Percentiles rank a stretch among this genome's conserved stretches.
Evolutionary conservation across 2,797 vertebrate genomes (phyloP).

Genomic region (Acipenser oxyrinchus): DNA sequence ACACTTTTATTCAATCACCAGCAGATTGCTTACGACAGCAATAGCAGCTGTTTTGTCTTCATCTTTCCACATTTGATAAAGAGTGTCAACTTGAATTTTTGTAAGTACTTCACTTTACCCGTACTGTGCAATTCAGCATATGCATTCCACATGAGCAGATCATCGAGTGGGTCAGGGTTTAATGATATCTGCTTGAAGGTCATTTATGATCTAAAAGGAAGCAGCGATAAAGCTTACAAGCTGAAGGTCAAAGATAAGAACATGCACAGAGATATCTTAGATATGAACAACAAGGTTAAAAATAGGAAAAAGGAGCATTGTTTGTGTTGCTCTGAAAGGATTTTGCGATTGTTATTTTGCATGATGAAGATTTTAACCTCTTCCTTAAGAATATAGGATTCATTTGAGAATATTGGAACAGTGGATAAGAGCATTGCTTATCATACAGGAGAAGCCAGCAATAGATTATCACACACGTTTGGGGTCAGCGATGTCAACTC

Average conservation of each 20-base stretch:
- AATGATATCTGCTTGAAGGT: slow-evolving; percentile 93
- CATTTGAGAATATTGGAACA: slow-evolving; percentile 47
- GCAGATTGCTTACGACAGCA: slow-evolving; percentile 99
- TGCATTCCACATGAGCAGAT: slow-evolving; percentile 88
- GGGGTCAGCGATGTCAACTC: slow-evolving; percentile 36
- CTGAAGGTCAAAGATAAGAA: slow-evolving; percentile 97
- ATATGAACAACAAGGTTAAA: slow-evolving; percentile 78
- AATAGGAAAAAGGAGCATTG: slow-evolving; percentile 69
- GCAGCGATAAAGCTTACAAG: slow-evolving; percentile 70
- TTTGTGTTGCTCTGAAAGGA: slow-evolving; percentile 68
- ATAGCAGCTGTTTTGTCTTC: slow-evolving; percentile 99
- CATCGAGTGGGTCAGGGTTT: slow-evolving; percentile 94
- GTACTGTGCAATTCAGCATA: slow-evolving; percentile 83
- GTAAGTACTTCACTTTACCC: slow-evolving; percentile 99
- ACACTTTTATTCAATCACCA: slow-evolving; percentile 99
- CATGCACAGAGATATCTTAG: slow-evolving; percentile 70
- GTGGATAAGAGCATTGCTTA: slow-evolving; percentile 60
- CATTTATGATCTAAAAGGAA: slow-evolving; percentile 77
- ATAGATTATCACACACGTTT: slow-evolving; percentile 50
- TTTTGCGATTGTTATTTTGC: slow-evolving; percentile 67
- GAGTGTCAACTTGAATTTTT: slow-evolving; percentile 99
- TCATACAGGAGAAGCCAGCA: slow-evolving; percentile 51
- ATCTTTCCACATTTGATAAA: slow-evolving; percentile 99
- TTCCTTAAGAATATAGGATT: slow-evolving; percentile 50
- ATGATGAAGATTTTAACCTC: slow-evolving; percentile 57